Conservation (phyloP, 2,113 vertebrate genomes). For the Melanotaenia duboulayi region DNA sequence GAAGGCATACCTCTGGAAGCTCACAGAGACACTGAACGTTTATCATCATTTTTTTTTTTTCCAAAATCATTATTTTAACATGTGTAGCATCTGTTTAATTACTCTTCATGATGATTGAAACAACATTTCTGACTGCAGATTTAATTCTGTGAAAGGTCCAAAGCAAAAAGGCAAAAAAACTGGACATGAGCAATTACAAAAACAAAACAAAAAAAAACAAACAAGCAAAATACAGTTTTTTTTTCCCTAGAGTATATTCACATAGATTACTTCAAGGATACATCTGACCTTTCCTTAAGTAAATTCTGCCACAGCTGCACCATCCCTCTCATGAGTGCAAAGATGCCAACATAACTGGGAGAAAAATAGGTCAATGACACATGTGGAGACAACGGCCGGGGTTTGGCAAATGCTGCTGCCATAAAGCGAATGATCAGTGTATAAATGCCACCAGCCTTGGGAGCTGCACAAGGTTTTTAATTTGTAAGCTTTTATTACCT, state of each 20-base stretch:
- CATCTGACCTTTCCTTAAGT: slow-evolving; percentile 40
- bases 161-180: slow-evolving; percentile 11
- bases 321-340: slow-evolving; percentile 20
- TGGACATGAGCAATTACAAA: neutral
- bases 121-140: slow-evolving; percentile 21
- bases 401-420: slow-evolving; percentile 63
- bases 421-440: slow-evolving; percentile 66
- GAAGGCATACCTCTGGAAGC: slow-evolving; percentile 20
- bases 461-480: slow-evolving; percentile 63
- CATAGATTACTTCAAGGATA: neutral
- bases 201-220: no score
- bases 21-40: slow-evolving; percentile 12
- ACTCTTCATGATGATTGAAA: slow-evolving; percentile 14
- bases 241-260: no score
- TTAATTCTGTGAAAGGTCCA: neutral
- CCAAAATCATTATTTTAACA: slow-evolving; percentile 34
- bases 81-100: slow-evolving; percentile 39
- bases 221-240: no score
- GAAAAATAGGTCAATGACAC: slow-evolving; percentile 64
- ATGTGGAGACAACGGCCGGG: slow-evolving; percentile 41
- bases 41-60: slow-evolving; percentile 17
- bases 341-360: slow-evolving; percentile 45
- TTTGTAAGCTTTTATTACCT: slow-evolving; percentile 74
- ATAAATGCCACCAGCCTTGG: slow-evolving; percentile 72
- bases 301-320: slow-evolving; percentile 8